These are phyloP conservation scores for Holacanthus passer DNA, from an alignment of 2,113 vertebrate genomes.

Conservation along the genomic window DNA sequence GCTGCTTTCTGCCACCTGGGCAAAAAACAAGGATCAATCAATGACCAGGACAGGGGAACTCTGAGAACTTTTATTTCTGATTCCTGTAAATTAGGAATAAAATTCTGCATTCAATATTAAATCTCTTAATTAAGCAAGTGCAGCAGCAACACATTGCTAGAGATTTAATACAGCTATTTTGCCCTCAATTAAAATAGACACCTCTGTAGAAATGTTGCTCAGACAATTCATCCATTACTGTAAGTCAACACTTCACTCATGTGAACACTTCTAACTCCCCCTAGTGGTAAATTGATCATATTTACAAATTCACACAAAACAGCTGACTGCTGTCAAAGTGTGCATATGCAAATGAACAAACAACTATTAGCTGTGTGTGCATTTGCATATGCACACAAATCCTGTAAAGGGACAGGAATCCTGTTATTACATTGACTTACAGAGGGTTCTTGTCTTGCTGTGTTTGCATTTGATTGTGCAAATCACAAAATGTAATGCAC, in stretches of 20 bases:
- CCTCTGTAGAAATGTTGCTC: not conserved
- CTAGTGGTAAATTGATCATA: conserved; percentile 54
- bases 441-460: not conserved
- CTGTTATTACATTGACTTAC: not conserved
- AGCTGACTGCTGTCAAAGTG: not conserved
- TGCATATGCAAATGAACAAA: not conserved
- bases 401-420: not conserved
- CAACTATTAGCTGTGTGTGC: not conserved
- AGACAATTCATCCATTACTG: not conserved
- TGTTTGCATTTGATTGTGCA: not conserved
- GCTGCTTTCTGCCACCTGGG: conserved; percentile 75
- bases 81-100: not conserved
- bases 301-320: not conserved
- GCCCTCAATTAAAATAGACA: not conserved
- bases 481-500: not conserved
- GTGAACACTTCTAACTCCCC: conserved; percentile 48
- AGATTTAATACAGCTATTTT: not conserved
- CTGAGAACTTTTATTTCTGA: not conserved
- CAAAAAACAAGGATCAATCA: not conserved
- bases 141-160: not conserved
- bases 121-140: not conserved
- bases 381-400: not conserved
- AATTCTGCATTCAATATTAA: not conserved
- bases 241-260: not conserved
- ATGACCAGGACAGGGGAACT: not conserved